Base-by-base conservation (phyloP, 2,797 vertebrate species). In the Urosaurus nigricauda region DNA sequence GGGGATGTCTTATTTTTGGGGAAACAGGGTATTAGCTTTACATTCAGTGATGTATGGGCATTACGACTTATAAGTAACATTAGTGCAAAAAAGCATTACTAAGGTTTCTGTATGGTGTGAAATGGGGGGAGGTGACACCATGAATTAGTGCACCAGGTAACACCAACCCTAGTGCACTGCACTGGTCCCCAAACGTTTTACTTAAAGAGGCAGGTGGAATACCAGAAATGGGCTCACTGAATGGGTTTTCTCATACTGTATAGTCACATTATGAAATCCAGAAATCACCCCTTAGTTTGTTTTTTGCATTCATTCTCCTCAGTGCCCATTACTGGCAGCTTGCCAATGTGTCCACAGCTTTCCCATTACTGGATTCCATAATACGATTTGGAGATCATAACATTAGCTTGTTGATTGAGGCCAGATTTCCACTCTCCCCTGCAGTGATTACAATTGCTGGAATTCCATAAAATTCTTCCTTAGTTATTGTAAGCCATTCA, bases 351-450 rank as follows among this genome's bases (percentile, higher is more conserved):
- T 26, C 21, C 65, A 71, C 47, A 80, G 12, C 43, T 63, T 73
- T 26, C 29, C 24, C 63, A 35, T 70, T 71, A 70, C 37, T 40
- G 24, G 65, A 29, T 40, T 6, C 14, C 12, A 51, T 16, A 80
- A 81, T 71, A 32, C 56, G 35, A 65, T 51, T 47, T 63, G 40
- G 32, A n/a, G 40, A 58, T 71, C 51, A 71, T 53, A 70, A 40
- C 56, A 71, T n/a, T 35, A 35, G n/a, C 21, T 56, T 85, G 47
- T 71, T 87, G 80, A 80, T 79, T 87, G 63, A 87, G n/a, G 24
- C 35, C 78, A 87, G 2, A 80, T 87, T 35, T 56, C 74, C 77
- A 8, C 29, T 47, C n/a, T 80, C 71, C 37, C 24, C 37, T 43
- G 51, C 3, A 58, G 53, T 81, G 63, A 81, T 3, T 7, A 16